Base-by-base conservation (phyloP, 1,140 invertebrate species). In the Drosophila prosaltans region DNA sequence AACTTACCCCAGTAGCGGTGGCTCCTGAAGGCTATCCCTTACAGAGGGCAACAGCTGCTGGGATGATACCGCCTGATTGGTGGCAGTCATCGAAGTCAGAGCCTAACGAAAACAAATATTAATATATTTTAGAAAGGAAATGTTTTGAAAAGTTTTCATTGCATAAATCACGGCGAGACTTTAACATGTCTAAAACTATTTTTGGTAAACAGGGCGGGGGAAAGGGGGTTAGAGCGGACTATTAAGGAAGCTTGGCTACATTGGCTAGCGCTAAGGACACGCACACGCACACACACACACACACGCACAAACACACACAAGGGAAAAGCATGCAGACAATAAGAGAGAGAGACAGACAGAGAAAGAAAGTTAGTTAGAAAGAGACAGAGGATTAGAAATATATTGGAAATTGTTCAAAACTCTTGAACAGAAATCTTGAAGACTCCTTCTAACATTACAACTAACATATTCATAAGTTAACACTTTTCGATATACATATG, bases 11-110 rank as follows among this genome's bases (percentile, higher is more conserved):
- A 92, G 69, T 6, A 91, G 36, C 0, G 91, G 80, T 28, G 91
- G 91, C 64, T 94, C 94, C 26, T 94, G 93, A 0, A 94, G 92
- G 80, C 96, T 96, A 83, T 97, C 96, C 88, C 95, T 93, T 78
- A 95, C 94, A 2, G 95, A 95, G 21, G 95, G 94, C 82, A 95
- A 82, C 0, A 95, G 88, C 24, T 94, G 93, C 43, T 92, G 90
- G 2, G 93, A 93, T 36, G 93, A 92, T 5, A 94, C 93, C 8
- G 92, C 93, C 85, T 93, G 94, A 81, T 93, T 94, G 51, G 92
- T 93, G 69, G 93, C 93, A 11, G 94, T 93, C 92, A 96, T 93
- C 67, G 95, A 96, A 79, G 93, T 95, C 78, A 96, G 93, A 73
- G 95, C 96, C 96, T 96, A 59, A 2, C 9, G 2, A 51, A 9